Evolutionary conservation across 2,888 invertebrate species (phyloP).

Genomic region (Cephus nigrinus): DNA sequence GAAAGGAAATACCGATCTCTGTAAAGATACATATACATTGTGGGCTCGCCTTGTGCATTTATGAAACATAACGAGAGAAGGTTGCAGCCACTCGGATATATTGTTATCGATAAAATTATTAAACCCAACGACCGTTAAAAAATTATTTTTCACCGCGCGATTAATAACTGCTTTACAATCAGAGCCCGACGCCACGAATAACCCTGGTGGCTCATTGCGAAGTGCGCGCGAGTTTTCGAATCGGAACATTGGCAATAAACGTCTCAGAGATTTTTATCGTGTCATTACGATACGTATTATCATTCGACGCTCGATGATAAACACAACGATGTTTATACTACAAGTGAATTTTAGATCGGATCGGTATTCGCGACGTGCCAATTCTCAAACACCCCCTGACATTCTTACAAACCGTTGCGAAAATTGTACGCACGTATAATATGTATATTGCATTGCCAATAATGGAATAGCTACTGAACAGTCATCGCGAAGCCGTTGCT

Average conservation of each 20-base stretch:
- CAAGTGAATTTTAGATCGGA: background rate
- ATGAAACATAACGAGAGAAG: background rate
- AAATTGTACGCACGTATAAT: background rate
- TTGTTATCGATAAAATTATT: background rate
- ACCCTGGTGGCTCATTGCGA: background rate
- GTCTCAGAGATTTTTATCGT: background rate
- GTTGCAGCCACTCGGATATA: background rate
- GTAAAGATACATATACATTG: background rate
- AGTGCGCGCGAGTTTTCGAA: background rate
- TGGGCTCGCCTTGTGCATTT: background rate
- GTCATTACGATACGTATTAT: background rate
- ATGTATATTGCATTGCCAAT: background rate
- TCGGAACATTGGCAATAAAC: background rate
- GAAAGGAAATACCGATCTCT: background rate
- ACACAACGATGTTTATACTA: background rate
- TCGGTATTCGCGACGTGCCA: background rate
- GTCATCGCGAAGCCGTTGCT: background rate
- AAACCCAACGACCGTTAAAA: background rate
- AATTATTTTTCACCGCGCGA: background rate
- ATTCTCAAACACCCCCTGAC: background rate
- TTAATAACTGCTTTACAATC: background rate
- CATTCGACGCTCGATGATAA: background rate
- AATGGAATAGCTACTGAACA: background rate
- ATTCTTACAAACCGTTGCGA: background rate
- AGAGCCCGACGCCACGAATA: background rate